Evolutionary conservation across 2,888 invertebrate species (phyloP).

Genomic region (Seladonia tumulorum): DNA sequence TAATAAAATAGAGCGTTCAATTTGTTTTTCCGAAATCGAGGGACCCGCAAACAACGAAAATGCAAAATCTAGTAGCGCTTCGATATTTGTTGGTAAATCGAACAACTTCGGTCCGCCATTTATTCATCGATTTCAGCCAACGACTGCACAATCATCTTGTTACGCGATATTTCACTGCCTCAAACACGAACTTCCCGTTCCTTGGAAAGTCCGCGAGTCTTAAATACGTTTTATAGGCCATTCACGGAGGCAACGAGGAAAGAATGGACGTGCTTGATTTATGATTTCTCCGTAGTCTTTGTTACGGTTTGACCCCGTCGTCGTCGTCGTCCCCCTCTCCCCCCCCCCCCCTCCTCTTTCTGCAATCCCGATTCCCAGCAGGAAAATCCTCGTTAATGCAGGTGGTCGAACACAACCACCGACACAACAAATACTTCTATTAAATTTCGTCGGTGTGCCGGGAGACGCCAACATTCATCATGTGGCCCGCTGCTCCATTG

Average conservation of each 20-base stretch:
- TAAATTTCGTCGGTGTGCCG: neutral
- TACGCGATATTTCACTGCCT: conserved; percentile 36
- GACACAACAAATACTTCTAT: neutral
- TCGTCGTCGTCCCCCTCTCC: too few species aligned
- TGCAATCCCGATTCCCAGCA: neutral
- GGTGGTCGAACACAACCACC: neutral
- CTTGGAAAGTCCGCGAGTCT: conserved; percentile 41
- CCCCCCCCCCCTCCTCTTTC: neutral
- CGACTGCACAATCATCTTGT: conserved; percentile 35
- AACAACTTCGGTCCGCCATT: conserved; percentile 15
- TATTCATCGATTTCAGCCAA: conserved; percentile 15
- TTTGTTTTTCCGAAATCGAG: too few species aligned
- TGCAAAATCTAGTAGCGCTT: neutral
- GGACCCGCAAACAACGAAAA: neutral
- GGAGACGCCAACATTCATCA: neutral
- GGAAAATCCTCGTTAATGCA: conserved; percentile 29
- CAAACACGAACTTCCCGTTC: conserved; percentile 38
- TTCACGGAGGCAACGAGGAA: conserved; percentile 30
- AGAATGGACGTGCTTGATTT: conserved; percentile 51
- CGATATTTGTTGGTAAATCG: neutral
- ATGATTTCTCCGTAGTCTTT: conserved; percentile 41
- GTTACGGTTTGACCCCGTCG: conserved; percentile 20
- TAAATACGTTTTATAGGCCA: conserved; percentile 51
- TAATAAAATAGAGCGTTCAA: neutral
- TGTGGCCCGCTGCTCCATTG: neutral